Percentiles rank a stretch among this genome's conserved stretches.
These are phyloP conservation scores for Megaustenia siamemsis DNA, from an alignment of 2,888 invertebrate genomes.

Conservation along the genomic window DNA sequence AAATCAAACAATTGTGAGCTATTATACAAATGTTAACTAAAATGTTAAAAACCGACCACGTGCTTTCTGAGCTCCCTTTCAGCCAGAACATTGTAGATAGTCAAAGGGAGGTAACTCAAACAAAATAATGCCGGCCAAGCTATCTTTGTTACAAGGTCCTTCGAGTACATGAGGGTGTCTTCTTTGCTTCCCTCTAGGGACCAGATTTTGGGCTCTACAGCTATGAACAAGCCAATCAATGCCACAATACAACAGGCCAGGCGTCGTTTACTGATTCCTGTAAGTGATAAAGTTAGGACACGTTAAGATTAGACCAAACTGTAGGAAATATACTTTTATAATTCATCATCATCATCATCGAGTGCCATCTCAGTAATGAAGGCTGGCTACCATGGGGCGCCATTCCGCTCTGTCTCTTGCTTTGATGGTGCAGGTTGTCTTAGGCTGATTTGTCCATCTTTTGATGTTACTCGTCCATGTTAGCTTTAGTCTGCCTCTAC, in stretches of 20 bases:
- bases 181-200: constrained; percentile 62
- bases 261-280: constrained; percentile 64
- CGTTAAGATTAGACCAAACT: too few relatives aligned
- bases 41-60: constrained; percentile 61
- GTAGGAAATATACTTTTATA: too few relatives aligned
- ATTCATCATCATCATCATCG: too few relatives aligned
- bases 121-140: constrained; percentile 69
- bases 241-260: constrained; percentile 62
- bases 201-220: constrained; percentile 68
- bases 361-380: too few relatives aligned
- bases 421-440: too few relatives aligned
- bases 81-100: constrained; percentile 63
- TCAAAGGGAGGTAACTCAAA: constrained; percentile 66
- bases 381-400: too few relatives aligned
- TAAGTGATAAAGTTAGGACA: neutral
- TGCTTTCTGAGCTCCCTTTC: constrained; percentile 64
- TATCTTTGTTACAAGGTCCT: constrained; percentile 42
- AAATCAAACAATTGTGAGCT: too few relatives aligned
- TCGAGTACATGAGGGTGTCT: constrained; percentile 19
- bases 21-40: too few relatives aligned
- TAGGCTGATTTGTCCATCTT: too few relatives aligned
- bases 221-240: constrained; percentile 67
- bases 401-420: too few relatives aligned
- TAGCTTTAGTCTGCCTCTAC: too few relatives aligned
- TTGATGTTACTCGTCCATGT: too few relatives aligned